A percentile compares a stretch with the other conserved stretches of the same genome.
Evolutionary conservation across 2,888 invertebrate species (phyloP).

Genomic region (Cosmia pyralina): DNA sequence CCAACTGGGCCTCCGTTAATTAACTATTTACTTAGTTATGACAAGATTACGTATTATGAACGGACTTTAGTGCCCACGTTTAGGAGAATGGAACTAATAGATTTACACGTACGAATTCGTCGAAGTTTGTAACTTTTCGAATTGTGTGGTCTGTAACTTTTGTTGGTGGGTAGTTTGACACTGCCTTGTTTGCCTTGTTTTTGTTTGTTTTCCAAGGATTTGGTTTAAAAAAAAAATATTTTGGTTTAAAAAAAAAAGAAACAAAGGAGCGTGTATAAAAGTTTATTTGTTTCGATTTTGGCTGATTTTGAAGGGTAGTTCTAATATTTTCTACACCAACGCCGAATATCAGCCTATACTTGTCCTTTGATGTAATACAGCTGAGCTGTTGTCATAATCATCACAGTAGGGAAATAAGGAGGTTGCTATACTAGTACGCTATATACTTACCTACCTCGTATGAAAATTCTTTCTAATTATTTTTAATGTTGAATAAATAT

Average conservation of each 20-base stretch:
- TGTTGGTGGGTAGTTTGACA: conserved; percentile 39
- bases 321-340: conserved; percentile 7
- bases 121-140: conserved; percentile 29
- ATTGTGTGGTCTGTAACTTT: conserved; percentile 34
- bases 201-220: conserved; percentile 20
- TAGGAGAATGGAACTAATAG: conserved; percentile 45
- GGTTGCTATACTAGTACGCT: not conserved
- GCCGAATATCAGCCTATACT: not conserved
- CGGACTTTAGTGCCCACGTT: conserved; percentile 47
- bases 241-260: too few species aligned
- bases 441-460: too few species aligned
- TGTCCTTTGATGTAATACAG: not conserved
- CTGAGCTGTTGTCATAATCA: not conserved
- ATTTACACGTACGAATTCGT: conserved; percentile 31
- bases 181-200: conserved; percentile 19
- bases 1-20: conserved; percentile 62
- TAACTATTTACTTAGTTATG: conserved; percentile 70
- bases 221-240: conserved; percentile 12
- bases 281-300: conserved; percentile 12
- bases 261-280: too few species aligned
- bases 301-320: not conserved
- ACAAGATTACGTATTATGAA: conserved; percentile 67
- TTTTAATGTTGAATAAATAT: not conserved
- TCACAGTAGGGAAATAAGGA: not conserved
- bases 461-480: not conserved